These are phyloP conservation scores for Drosophila lowei DNA, from an alignment of 1,140 invertebrate genomes.

Conservation along the genomic window DNA sequence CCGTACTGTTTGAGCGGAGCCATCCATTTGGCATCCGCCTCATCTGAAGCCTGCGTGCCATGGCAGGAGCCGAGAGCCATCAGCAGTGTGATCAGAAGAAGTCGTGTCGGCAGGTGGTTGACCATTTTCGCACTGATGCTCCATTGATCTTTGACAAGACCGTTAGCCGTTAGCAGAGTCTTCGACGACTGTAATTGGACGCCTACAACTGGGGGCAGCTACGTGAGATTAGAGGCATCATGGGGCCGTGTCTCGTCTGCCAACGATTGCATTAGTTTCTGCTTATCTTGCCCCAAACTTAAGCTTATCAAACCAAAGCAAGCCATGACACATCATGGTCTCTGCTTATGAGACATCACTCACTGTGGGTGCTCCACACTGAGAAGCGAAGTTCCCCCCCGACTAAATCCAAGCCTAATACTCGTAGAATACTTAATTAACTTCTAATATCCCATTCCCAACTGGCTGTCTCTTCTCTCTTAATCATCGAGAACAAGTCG, in stretches of 20 bases:
- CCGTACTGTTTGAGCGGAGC: slow-evolving; percentile 48
- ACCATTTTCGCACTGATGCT: slow-evolving; percentile 67
- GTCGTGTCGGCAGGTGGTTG: slow-evolving; percentile 43
- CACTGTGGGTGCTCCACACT: neutral
- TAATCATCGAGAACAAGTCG: neutral
- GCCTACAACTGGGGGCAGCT: slow-evolving; percentile 29
- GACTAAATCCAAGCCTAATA: slow-evolving; percentile 1
- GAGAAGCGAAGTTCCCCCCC: neutral
- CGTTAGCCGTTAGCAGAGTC: slow-evolving; percentile 47
- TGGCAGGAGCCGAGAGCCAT: slow-evolving; percentile 12
- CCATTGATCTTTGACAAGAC: slow-evolving; percentile 42
- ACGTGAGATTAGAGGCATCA: slow-evolving; percentile 70
- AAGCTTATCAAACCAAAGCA: slow-evolving; percentile 35
- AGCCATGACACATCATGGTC: slow-evolving; percentile 54
- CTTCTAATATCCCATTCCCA: neutral
- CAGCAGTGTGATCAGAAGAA: slow-evolving; percentile 32
- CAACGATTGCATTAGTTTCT: slow-evolving; percentile 62
- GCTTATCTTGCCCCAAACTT: slow-evolving; percentile 28
- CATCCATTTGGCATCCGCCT: slow-evolving; percentile 38
- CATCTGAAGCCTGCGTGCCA: slow-evolving; percentile 5
- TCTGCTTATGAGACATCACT: slow-evolving; percentile 38
- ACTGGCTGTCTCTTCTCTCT: no score
- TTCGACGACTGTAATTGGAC: slow-evolving; percentile 36
- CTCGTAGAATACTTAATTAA: neutral
- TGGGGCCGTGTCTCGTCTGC: slow-evolving; percentile 54